These are phyloP conservation scores for Radopholus similis DNA, from an alignment of 1,140 invertebrate species.

Conservation along the genomic window DNA sequence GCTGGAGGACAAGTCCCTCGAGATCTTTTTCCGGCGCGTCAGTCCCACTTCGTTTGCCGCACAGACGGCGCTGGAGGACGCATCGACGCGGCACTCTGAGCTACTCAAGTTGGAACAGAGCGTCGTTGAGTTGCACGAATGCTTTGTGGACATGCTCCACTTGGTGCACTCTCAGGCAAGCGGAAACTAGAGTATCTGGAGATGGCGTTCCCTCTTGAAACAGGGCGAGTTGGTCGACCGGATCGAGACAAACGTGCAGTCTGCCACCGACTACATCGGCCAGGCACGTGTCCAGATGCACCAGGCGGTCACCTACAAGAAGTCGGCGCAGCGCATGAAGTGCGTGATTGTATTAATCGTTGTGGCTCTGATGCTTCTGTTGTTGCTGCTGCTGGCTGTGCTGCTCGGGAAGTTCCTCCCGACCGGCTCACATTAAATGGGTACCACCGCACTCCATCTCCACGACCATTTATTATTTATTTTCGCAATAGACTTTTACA, in stretches of 20 bases:
- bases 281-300: not conserved
- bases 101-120: conserved; percentile 37
- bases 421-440: conserved; percentile 11
- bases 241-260: conserved; percentile 5
- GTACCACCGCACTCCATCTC: not conserved
- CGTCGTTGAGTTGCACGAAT: conserved; percentile 37
- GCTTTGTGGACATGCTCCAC: conserved; percentile 32
- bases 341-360: not conserved
- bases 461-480: not conserved
- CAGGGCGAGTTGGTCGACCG: conserved; percentile 2
- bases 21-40: conserved; percentile 41
- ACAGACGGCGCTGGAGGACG: conserved; percentile 34
- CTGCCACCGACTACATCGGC: conserved; percentile 8
- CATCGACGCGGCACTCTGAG: conserved; percentile 34
- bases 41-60: conserved; percentile 31
- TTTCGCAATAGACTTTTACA: not conserved
- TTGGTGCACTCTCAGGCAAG: conserved; percentile 29
- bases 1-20: conserved; percentile 43
- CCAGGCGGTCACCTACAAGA: conserved; percentile 10
- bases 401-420: conserved; percentile 1
- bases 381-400: conserved; percentile 6
- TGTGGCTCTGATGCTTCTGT: not conserved
- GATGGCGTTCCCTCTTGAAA: not conserved
- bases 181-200: not conserved
- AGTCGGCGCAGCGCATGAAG: conserved; percentile 4